phyloP scores from a whole-genome alignment of 2,113 vertebrate genomes.

The Silurus meridionalis region DNA sequence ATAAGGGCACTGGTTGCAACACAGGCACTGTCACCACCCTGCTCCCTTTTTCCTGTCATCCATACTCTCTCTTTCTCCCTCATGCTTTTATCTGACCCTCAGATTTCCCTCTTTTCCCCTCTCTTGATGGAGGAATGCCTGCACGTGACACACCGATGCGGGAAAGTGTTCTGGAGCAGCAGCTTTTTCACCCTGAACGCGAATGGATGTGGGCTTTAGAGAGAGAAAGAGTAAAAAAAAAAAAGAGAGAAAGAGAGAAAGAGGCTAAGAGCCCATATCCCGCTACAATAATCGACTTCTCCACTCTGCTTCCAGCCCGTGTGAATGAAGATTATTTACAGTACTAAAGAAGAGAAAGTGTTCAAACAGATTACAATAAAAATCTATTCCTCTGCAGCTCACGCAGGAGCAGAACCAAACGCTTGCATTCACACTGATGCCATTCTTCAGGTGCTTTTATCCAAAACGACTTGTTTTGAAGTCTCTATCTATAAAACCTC shows the following conservation, averaged over 20 bases:
- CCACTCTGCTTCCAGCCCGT: not conserved
- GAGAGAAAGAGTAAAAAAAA: not conserved
- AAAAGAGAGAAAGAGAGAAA: not conserved
- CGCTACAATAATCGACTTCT: not conserved
- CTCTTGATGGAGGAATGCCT: not conserved
- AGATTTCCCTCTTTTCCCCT: not conserved
- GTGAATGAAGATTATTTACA: not conserved
- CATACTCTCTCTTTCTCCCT: not conserved
- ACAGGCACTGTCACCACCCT: not conserved
- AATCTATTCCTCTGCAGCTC: not conserved
- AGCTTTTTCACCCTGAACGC: not conserved
- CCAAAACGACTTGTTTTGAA: no score
- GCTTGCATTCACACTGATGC: no score
- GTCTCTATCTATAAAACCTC: no score
- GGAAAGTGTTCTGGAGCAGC: not conserved
- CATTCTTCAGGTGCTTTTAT: no score
- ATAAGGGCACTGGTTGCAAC: not conserved
- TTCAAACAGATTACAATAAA: not conserved
- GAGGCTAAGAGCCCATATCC: constrained; percentile 15
- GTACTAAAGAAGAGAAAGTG: not conserved
- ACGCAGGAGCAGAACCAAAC: not conserved
- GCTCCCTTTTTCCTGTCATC: not conserved
- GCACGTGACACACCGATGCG: not conserved
- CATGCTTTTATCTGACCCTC: constrained; percentile 20
- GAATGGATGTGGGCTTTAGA: not conserved